A percentile compares a stretch with the other conserved stretches of the same genome.
These are phyloP conservation scores for Acridotheres tristis DNA, from an alignment of 2,797 vertebrate genomes.

Conservation along the genomic window DNA sequence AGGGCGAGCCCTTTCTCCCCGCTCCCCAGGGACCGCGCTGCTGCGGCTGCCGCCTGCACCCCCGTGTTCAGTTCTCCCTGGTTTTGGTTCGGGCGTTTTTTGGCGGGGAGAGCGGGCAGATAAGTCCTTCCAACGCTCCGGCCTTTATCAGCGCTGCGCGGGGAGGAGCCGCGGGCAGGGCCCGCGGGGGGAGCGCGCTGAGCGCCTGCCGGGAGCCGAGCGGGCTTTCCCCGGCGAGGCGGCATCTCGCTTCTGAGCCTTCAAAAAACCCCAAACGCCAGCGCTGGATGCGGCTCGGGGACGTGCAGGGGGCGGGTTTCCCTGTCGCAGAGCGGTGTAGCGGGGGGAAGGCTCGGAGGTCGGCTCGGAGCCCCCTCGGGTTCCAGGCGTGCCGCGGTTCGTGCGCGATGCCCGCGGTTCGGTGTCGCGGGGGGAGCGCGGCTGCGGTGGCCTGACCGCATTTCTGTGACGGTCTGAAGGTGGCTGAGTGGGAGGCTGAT, in stretches of 20 bases:
- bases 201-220: neutral
- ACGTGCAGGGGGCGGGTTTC: fast-evolving
- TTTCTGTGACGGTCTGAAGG: neutral
- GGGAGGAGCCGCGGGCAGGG: neutral
- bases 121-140: fast-evolving
- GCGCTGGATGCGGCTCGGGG: fast-evolving
- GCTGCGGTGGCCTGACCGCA: neutral
- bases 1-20: neutral
- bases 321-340: fast-evolving
- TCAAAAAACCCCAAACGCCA: too few species aligned
- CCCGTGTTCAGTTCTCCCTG: fast-evolving
- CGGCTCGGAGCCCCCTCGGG: neutral
- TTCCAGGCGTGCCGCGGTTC: neutral
- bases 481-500: neutral
- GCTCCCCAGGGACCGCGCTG: neutral
- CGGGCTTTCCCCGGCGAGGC: neutral
- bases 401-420: neutral
- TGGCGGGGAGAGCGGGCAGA: neutral
- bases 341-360: fast-evolving
- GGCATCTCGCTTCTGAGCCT: fast-evolving
- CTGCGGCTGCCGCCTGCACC: neutral
- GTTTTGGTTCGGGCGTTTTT: neutral
- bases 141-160: neutral
- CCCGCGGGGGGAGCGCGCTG: neutral
- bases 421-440: fast-evolving